These are phyloP conservation scores for Enteromius trimaculatus DNA, from an alignment of 2,797 vertebrate species.

Conservation along the genomic window DNA sequence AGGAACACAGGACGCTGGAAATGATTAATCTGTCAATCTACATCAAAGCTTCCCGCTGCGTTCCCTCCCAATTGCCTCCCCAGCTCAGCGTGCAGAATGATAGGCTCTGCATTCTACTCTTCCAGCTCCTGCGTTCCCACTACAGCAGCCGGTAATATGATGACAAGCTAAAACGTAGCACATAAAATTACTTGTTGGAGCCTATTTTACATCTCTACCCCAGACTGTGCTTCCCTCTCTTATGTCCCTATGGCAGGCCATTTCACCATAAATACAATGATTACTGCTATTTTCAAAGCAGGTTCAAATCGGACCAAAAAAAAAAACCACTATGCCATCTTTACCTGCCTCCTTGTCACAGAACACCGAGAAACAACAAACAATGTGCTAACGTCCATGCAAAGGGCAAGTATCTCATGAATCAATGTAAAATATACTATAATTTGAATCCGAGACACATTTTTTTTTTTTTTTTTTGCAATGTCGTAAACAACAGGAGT, in stretches of 20 bases:
- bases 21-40: conserved; percentile 86
- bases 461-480: neutral
- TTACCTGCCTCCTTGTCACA: conserved; percentile 56
- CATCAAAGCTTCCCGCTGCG: conserved; percentile 73
- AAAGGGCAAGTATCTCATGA: conserved; percentile 50
- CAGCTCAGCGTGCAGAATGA: conserved; percentile 68
- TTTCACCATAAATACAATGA: conserved; percentile 58
- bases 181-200: conserved; percentile 63
- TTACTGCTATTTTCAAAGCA: conserved; percentile 62
- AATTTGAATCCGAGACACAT: conserved; percentile 48
- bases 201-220: conserved; percentile 66
- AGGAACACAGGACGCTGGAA: conserved; percentile 67
- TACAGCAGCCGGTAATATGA: conserved; percentile 57
- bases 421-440: conserved; percentile 53
- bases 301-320: conserved; percentile 43
- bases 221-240: conserved; percentile 52
- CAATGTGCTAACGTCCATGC: conserved; percentile 26
- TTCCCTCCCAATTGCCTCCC: conserved; percentile 71
- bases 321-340: conserved; percentile 41
- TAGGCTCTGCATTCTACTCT: conserved; percentile 64
- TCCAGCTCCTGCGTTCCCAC: conserved; percentile 68
- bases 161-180: conserved; percentile 68
- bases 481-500: conserved; percentile 42
- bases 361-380: conserved; percentile 57
- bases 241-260: conserved; percentile 49